phyloP scores from a whole-genome alignment of 2,888 invertebrate species.

The Ectemnius continuus region DNA sequence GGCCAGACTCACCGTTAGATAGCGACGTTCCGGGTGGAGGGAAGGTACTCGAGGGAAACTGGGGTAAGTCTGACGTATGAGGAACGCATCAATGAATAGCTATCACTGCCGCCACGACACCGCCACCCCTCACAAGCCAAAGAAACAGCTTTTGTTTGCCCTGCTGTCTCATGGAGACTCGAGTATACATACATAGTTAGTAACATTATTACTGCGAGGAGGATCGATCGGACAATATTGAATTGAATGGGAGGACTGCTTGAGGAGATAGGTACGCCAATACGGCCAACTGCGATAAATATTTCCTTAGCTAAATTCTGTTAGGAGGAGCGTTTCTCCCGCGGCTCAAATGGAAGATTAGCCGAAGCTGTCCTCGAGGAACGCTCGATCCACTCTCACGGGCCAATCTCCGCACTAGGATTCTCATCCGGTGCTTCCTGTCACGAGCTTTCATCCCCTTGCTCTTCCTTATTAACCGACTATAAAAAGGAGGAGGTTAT shows the following conservation, averaged over 20 bases:
- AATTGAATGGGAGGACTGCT: no score
- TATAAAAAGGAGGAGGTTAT: no score
- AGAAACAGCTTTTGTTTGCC: no score
- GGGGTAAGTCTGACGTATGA: not conserved
- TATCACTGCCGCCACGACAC: no score
- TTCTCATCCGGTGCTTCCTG: not conserved
- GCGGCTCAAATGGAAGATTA: not conserved
- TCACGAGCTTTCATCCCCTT: not conserved
- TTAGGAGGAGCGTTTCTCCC: not conserved
- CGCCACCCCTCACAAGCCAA: no score
- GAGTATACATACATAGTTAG: no score
- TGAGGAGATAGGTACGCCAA: no score
- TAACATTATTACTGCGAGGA: no score
- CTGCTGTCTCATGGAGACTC: no score
- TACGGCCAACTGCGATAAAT: not conserved
- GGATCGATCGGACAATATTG: no score
- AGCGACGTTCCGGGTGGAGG: no score
- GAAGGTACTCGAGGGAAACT: not conserved
- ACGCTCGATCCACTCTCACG: not conserved
- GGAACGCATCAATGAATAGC: constrained; percentile 4
- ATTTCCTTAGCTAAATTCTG: not conserved
- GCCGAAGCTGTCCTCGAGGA: not conserved
- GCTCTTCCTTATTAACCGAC: not conserved
- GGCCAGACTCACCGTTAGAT: no score
- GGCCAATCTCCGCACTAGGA: not conserved